Evolutionary conservation across 2,888 invertebrate genomes (phyloP), one percentile per base, ranked within the genome.

Genomic region (Caenorhabditis panamensis): DNA sequence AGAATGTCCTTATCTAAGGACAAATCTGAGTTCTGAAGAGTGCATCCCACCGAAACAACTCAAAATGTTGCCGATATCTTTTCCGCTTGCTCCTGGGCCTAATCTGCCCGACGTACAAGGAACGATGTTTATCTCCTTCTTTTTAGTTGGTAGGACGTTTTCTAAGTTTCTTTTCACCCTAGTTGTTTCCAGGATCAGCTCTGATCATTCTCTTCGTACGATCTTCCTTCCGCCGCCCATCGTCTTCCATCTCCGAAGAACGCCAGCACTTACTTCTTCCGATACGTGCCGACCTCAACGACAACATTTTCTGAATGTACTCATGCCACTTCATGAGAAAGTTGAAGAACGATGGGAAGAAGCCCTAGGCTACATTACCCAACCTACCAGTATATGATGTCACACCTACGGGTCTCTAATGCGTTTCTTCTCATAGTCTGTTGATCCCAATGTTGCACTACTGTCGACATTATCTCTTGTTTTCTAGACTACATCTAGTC

Each of bases 281-380:
- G 67, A 72, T 61, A 11, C 78, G 78, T 59, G 54, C 61, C 66
- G 79, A 79, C 67, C 72, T 79, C 54, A 67, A 79, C 51, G 79
- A 79, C 79, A 71, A 73, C 68, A 72, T 79, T 13, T 79, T 79
- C 68, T 72, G 51, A 71, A 79, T 72, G 78, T 64, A 71, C 71
- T 78, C 78, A 78, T 76, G 76, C 76, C 76, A 67, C 53, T 76
- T 67, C 47, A 54, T 61, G 61, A 58, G 66, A 51, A 44, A 41
- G 31, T 71, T 62, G 31, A 58, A n/a, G 37, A 61, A 61, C 49
- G n/a, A n/a, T n/a, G n/a, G n/a, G n/a, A n/a, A n/a, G n/a, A n/a
- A n/a, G n/a, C n/a, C n/a, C 41, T 26, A 41, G 44, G 28, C 31
- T 49, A 37, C 41, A 41, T 44, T 62, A 51, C 51, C 51, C 47